phyloP scores from a whole-genome alignment of 2,888 invertebrate species.

The Brachyptera putata region DNA sequence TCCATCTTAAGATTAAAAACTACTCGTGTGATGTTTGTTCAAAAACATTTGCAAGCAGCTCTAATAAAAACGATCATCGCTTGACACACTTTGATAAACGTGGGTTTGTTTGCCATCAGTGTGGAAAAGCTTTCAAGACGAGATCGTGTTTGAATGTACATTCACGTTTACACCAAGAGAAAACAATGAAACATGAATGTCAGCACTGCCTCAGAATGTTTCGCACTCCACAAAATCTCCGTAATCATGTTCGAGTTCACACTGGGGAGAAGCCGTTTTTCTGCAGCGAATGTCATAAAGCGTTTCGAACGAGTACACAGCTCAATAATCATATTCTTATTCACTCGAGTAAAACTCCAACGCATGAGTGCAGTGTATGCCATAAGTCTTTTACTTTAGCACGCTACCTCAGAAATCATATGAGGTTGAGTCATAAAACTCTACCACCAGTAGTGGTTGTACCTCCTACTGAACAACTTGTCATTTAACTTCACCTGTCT shows the following conservation, averaged over 20 bases:
- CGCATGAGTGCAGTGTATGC: not conserved
- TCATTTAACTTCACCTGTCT: too few species aligned
- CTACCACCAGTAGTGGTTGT: too few species aligned
- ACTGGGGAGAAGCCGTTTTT: slow-evolving; percentile 56
- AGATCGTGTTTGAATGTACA: slow-evolving; percentile 61
- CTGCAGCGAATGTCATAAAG: slow-evolving; percentile 50
- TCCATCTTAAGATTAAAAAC: slow-evolving; percentile 48
- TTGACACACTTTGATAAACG: slow-evolving; percentile 43
- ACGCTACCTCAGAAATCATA: not conserved
- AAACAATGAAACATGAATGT: slow-evolving; percentile 53
- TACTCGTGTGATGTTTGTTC: slow-evolving; percentile 49
- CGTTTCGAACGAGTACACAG: not conserved
- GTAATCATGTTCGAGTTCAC: slow-evolving; percentile 46
- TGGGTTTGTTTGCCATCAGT: slow-evolving; percentile 37
- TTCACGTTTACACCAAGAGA: slow-evolving; percentile 53
- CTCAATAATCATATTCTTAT: not conserved
- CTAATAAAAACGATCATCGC: slow-evolving; percentile 38
- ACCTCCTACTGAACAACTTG: too few species aligned
- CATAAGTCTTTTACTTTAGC: not conserved
- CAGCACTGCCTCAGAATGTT: slow-evolving; percentile 37
- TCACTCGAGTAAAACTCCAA: not conserved
- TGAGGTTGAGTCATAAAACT: not conserved
- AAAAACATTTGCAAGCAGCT: slow-evolving; percentile 29
- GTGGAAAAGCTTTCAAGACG: slow-evolving; percentile 56
- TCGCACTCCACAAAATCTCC: not conserved